These are phyloP conservation scores for Andrena cerasifolii DNA, from an alignment of 1,140 invertebrate species.

Conservation along the genomic window DNA sequence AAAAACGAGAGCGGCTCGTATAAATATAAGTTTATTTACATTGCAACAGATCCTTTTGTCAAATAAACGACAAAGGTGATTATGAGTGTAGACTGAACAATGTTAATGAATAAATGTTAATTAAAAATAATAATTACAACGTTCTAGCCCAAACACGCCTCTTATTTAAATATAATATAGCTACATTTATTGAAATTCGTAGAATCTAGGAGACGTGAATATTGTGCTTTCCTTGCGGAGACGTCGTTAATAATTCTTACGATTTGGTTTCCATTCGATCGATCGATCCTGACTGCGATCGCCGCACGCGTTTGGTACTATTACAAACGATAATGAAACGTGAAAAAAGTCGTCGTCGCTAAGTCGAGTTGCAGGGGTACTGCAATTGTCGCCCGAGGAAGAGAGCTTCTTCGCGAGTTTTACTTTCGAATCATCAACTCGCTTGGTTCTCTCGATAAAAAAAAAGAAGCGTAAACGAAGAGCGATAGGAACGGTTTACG, in stretches of 20 bases:
- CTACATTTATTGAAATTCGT: slow-evolving; percentile 57
- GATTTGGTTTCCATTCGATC: slow-evolving; percentile 51
- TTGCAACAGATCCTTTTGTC: slow-evolving; percentile 79
- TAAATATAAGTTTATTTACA: slow-evolving; percentile 83
- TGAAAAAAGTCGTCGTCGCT: slow-evolving; percentile 59
- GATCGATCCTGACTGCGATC: slow-evolving; percentile 42
- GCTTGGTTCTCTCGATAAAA: slow-evolving; percentile 25
- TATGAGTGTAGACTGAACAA: slow-evolving; percentile 75
- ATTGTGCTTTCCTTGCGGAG: slow-evolving; percentile 57
- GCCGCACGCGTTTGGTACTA: slow-evolving; percentile 51
- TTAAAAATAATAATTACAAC: slow-evolving; percentile 80
- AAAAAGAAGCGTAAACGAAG: slow-evolving; percentile 71
- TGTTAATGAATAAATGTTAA: slow-evolving; percentile 75
- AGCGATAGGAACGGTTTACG: slow-evolving; percentile 73
- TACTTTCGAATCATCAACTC: slow-evolving; percentile 34
- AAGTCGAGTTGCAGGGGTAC: slow-evolving; percentile 55
- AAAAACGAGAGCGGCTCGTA: slow-evolving; percentile 63
- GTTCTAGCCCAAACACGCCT: slow-evolving; percentile 68
- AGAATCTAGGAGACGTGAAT: slow-evolving; percentile 59
- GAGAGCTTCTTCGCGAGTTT: slow-evolving; percentile 39
- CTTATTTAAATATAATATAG: slow-evolving; percentile 67
- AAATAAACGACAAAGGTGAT: slow-evolving; percentile 73
- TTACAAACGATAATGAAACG: slow-evolving; percentile 62
- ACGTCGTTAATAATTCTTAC: slow-evolving; percentile 50
- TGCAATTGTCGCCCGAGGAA: slow-evolving; percentile 55